Evolutionary conservation across 2,113 vertebrate genomes (phyloP).

Genomic region (Hepsetus odoe): DNA sequence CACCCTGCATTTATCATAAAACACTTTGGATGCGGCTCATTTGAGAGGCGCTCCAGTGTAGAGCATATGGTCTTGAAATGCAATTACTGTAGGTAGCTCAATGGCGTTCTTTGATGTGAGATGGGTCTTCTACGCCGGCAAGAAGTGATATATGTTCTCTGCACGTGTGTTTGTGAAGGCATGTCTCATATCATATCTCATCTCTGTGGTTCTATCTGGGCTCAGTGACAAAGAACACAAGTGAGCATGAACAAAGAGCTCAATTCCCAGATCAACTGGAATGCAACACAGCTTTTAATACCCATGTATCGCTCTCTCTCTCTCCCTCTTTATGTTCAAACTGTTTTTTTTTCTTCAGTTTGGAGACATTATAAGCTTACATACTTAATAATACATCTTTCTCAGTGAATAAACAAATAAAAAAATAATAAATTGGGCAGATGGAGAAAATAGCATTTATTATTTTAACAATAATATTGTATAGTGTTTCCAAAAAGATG

Average conservation of each 20-base stretch:
- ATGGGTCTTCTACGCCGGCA: conserved; percentile 4
- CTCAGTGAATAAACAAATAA: not conserved
- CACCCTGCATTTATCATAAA: conserved; percentile 41
- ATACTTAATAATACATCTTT: not conserved
- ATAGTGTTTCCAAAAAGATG: not conserved
- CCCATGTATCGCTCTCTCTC: conserved; percentile 10
- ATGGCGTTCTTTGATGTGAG: conserved; percentile 44
- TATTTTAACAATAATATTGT: not conserved
- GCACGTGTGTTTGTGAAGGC: conserved; percentile 16
- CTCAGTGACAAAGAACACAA: conserved; percentile 46
- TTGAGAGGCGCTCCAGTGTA: conserved; percentile 27
- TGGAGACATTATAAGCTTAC: conserved; percentile 1
- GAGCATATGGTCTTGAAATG: conserved; percentile 37
- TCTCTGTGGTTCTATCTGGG: conserved; percentile 38
- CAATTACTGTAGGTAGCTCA: conserved; percentile 41
- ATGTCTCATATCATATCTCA: conserved; percentile 48
- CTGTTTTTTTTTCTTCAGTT: not conserved
- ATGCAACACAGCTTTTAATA: conserved; percentile 32
- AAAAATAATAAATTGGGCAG: not conserved
- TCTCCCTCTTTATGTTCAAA: conserved; percentile 14
- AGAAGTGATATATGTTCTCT: conserved; percentile 24
- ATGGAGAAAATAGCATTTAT: not conserved
- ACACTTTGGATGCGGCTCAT: conserved; percentile 19
- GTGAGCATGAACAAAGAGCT: conserved; percentile 15
- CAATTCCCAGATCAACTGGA: conserved; percentile 20